Evolutionary conservation across 2,797 vertebrate genomes (phyloP), one percentile per base, ranked within the genome.

Genomic region (Lycodopsis pacificus): DNA sequence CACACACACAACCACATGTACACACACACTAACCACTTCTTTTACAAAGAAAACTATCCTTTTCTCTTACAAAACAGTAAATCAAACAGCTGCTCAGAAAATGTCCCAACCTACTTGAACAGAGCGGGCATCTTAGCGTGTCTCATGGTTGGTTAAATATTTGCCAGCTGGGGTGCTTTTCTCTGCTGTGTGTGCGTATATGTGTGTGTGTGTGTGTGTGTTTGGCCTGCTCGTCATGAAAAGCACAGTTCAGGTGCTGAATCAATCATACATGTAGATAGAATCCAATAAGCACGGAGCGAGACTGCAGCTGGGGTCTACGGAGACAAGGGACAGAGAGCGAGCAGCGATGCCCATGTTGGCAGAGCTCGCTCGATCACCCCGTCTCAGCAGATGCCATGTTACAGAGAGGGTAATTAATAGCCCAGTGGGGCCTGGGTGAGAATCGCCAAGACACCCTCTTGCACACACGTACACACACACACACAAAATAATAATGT

Each of bases 391-490:
- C 96, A 96, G 96, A 96, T 92, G 91, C 95, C 93, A 95, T 92
- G 95, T 94, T 96, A 96, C 96, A 97, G 88, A 96, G 96, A 95
- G 96, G 97, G 96, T 97, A 96, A 98, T 97, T 96, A 97, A 97
- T 95, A 96, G 94, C 83, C 89, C 90, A 88, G 90, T 91, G 93
- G 88, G 92, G 92, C 90, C 83, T 65, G 82, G 79, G 81, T 82
- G 85, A 79, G 82, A 89, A 93, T 92, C 82, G 90, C 92, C 89
- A 81, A 91, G 54, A 75, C 81, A 82, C 80, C 54, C 82, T 73
- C 71, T 62, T 53, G 65, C 84, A 81, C 71, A 76, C 42, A 79
- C 54, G 76, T 75, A 68, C 80, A 77, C 70, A 79, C 42, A 65
- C 71, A 65, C 76, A 80, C 76, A 82, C 81, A 84, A 57, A 90